phyloP scores from a whole-genome alignment of 2,888 invertebrate species.

The Yponomeuta malinellus region DNA sequence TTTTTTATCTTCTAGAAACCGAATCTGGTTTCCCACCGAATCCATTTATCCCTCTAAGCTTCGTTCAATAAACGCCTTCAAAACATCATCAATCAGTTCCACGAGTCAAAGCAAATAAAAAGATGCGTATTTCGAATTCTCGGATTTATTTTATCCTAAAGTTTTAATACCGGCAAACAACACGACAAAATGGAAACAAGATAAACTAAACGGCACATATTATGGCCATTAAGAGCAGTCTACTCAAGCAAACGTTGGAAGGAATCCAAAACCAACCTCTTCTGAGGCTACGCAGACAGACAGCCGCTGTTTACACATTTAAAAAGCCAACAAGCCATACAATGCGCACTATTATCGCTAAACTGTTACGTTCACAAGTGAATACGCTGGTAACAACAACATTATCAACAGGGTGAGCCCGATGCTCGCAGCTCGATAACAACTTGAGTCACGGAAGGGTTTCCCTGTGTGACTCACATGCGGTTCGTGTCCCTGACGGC shows the following conservation, averaged over 20 bases:
- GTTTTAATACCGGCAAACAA: background rate
- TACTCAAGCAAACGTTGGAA: background rate
- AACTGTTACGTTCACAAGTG: conserved; percentile 12
- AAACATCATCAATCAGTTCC: background rate
- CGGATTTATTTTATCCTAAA: background rate
- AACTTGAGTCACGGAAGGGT: conserved; percentile 71
- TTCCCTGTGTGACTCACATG: conserved; percentile 64
- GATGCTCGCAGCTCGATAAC: conserved; percentile 52
- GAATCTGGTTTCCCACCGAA: background rate
- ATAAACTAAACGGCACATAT: background rate
- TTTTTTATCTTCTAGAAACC: conserved; percentile 6
- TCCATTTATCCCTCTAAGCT: background rate
- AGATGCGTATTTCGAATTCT: background rate
- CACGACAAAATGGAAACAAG: background rate
- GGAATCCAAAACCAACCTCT: background rate
- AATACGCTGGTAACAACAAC: conserved; percentile 30
- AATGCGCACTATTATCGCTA: conserved; percentile 9
- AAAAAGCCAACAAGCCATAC: conserved; percentile 6
- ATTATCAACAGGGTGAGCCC: conserved; percentile 50
- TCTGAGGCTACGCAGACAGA: background rate
- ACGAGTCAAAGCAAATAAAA: background rate
- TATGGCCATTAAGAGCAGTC: background rate
- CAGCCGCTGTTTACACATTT: conserved; percentile 7
- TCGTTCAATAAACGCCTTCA: background rate
- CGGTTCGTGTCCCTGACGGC: background rate